These are phyloP conservation scores for Coccyzus lansbergi DNA, from an alignment of 2,797 vertebrate genomes.

Conservation along the genomic window DNA sequence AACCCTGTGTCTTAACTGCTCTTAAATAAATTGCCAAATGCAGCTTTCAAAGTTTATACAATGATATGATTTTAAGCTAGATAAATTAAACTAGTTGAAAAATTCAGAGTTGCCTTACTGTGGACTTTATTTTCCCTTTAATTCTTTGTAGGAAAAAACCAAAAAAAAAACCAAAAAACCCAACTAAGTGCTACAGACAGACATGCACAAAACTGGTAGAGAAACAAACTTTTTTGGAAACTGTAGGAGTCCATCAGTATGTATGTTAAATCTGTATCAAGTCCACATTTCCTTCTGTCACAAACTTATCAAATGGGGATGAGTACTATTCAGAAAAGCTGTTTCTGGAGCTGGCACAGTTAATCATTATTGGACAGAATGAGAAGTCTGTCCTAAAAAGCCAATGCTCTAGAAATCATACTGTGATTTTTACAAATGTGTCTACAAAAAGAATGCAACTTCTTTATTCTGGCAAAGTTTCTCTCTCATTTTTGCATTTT, in stretches of 20 bases:
- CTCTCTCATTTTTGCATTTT: background rate
- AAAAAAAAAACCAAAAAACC: too few relatives aligned
- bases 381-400: background rate
- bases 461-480: background rate
- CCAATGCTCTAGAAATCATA: background rate
- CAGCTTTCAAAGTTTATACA: background rate
- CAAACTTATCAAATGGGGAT: background rate
- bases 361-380: background rate
- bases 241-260: background rate
- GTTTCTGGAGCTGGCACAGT: background rate
- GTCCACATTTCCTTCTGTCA: background rate
- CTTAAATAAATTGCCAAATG: constrained; percentile 34
- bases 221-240: background rate
- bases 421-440: background rate
- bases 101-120: background rate
- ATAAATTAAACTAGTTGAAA: background rate
- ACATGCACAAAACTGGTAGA: background rate
- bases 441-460: background rate
- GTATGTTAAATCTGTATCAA: background rate
- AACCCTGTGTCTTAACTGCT: constrained; percentile 7
- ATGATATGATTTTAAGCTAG: background rate
- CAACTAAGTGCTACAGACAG: background rate
- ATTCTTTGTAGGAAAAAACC: background rate
- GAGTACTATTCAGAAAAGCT: background rate
- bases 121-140: background rate